Conservation (phyloP, 2,888 invertebrate species). For the Parascotia fuliginaria region DNA sequence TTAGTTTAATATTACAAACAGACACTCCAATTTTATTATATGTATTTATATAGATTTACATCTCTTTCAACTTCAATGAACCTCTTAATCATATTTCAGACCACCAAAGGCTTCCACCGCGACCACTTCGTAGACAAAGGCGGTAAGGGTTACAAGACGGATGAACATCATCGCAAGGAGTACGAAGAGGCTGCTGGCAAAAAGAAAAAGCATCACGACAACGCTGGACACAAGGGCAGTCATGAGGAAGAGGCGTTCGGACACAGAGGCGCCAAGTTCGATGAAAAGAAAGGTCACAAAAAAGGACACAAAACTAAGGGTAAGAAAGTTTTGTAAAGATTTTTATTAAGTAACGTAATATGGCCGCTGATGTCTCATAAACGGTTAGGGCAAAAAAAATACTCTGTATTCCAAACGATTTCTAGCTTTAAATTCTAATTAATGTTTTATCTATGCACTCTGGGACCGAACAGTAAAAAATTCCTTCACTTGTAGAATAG, state of each 20-base stretch:
- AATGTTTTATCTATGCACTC: too few species aligned
- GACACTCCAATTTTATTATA: too few species aligned
- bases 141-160: conserved; percentile 85
- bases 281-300: conserved; percentile 91
- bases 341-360: neutral
- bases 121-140: conserved; percentile 87
- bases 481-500: too few species aligned
- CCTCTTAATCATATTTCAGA: conserved; percentile 54
- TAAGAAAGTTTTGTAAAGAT: conserved; percentile 30
- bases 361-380: too few species aligned
- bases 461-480: too few species aligned
- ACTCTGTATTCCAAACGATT: too few species aligned
- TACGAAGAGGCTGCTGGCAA: conserved; percentile 88
- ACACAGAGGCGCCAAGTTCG: conserved; percentile 88
- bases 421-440: too few species aligned
- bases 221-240: conserved; percentile 87
- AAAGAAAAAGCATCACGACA: conserved; percentile 88
- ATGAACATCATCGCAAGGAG: conserved; percentile 85
- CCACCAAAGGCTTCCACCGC: conserved; percentile 84
- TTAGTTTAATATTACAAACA: too few species aligned
- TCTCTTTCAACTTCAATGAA: neutral
- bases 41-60: too few species aligned
- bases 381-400: too few species aligned
- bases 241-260: conserved; percentile 89
- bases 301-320: conserved; percentile 91